Conservation (phyloP, 2,113 vertebrate species). For the Pao palembangensis region DNA sequence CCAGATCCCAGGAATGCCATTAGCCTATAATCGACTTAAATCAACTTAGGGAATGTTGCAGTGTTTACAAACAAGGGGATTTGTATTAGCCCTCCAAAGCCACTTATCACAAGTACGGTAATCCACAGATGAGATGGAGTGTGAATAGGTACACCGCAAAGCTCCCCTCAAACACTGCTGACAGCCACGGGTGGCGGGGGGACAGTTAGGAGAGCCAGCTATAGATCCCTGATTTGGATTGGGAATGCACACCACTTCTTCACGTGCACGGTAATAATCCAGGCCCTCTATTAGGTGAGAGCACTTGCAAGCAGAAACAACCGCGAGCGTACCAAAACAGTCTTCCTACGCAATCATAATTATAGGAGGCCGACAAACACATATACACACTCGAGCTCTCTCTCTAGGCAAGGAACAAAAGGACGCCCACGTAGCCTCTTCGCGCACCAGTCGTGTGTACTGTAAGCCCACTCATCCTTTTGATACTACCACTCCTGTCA, state of each 20-base stretch:
- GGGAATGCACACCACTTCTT: conserved; percentile 8
- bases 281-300: conserved; percentile 52
- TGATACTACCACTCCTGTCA: conserved; percentile 60
- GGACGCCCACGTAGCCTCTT: conserved; percentile 65
- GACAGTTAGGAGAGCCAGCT: too few species aligned
- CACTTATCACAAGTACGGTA: conserved; percentile 59
- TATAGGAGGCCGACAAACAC: conserved; percentile 58
- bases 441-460: conserved; percentile 60
- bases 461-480: conserved; percentile 70
- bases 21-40: conserved; percentile 62
- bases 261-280: conserved; percentile 42
- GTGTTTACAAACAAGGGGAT: conserved; percentile 67
- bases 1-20: conserved; percentile 46
- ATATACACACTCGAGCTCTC: conserved; percentile 38
- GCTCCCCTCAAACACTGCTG: conserved; percentile 16
- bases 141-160: conserved; percentile 12
- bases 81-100: conserved; percentile 61
- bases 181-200: not conserved
- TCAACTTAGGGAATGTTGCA: conserved; percentile 55
- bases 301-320: conserved; percentile 56
- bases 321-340: conserved; percentile 58
- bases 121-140: conserved; percentile 59
- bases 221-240: too few species aligned
- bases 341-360: conserved; percentile 69
- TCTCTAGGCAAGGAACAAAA: conserved; percentile 67